phyloP scores from a whole-genome alignment of 2,113 vertebrate genomes.

The Albula glossodonta region DNA sequence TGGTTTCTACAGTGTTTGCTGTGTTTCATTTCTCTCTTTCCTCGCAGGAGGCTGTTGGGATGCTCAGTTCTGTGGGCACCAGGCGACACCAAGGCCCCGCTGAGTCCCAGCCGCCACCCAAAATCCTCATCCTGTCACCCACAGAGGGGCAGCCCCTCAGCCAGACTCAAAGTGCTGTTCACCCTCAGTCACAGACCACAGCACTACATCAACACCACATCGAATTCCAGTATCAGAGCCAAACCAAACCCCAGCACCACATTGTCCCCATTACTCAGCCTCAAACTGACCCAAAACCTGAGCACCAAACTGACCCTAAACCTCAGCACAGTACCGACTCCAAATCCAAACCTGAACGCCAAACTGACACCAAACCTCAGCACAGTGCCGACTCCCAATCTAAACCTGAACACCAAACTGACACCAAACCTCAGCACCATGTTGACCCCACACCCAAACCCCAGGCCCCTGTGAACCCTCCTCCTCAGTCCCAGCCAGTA shows the following conservation, averaged over 20 bases:
- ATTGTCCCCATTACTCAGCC: no score
- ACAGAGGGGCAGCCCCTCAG: constrained; percentile 21
- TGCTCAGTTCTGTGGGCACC: constrained; percentile 35
- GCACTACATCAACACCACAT: no score
- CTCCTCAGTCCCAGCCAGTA: neutral
- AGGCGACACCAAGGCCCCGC: constrained; percentile 20
- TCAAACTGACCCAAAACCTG: neutral
- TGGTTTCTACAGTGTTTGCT: neutral
- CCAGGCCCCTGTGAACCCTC: neutral
- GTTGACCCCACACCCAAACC: neutral
- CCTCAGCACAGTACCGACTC: neutral
- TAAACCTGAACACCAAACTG: neutral
- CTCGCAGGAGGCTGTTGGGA: constrained; percentile 41
- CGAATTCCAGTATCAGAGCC: no score
- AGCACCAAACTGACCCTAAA: neutral
- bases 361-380: neutral
- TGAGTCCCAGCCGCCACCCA: constrained; percentile 27
- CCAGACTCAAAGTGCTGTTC: neutral
- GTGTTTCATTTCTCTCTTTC: neutral
- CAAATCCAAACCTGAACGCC: neutral
- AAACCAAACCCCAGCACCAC: no score
- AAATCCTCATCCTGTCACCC: constrained; percentile 31
- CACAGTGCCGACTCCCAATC: neutral
- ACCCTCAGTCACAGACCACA: no score
- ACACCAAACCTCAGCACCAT: neutral